Conservation (phyloP, 2,888 invertebrate genomes). For the Catocala sponsa region DNA sequence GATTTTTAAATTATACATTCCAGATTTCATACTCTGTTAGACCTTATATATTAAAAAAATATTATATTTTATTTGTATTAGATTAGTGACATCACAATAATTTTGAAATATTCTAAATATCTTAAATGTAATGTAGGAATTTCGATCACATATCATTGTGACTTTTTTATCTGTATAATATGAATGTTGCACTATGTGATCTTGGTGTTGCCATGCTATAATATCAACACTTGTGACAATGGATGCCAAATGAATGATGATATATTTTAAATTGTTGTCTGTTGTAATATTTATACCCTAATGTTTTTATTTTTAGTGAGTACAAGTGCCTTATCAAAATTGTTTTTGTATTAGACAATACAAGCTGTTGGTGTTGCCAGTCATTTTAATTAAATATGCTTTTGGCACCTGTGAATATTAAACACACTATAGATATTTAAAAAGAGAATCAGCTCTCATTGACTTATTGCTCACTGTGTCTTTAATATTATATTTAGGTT, state of each 20-base stretch:
- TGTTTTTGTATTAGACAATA: constrained; percentile 28
- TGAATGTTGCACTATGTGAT: constrained; percentile 59
- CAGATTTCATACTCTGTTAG: constrained; percentile 51
- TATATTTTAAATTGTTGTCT: constrained; percentile 66
- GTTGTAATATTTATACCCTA: constrained; percentile 61
- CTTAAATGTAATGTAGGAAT: constrained; percentile 9
- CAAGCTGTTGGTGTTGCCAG: constrained; percentile 46
- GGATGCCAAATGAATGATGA: constrained; percentile 77
- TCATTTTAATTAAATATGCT: background rate
- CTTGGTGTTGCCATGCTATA: constrained; percentile 68
- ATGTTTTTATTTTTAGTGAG: constrained; percentile 52
- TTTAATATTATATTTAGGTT: too few relatives aligned
- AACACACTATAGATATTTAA: too few relatives aligned
- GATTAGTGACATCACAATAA: constrained; percentile 46
- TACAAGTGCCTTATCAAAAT: constrained; percentile 61
- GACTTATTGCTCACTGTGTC: too few relatives aligned
- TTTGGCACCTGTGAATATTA: too few relatives aligned
- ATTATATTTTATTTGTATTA: constrained; percentile 20
- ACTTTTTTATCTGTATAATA: constrained; percentile 39
- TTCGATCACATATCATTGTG: constrained; percentile 48
- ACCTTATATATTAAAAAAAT: constrained; percentile 20
- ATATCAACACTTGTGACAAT: constrained; percentile 61
- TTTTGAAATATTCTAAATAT: constrained; percentile 6
- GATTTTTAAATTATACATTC: constrained; percentile 53
- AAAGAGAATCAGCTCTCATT: too few relatives aligned